Evolutionary conservation across 1,140 invertebrate species (phyloP).

Genomic region (Caenorhabditis latens): DNA sequence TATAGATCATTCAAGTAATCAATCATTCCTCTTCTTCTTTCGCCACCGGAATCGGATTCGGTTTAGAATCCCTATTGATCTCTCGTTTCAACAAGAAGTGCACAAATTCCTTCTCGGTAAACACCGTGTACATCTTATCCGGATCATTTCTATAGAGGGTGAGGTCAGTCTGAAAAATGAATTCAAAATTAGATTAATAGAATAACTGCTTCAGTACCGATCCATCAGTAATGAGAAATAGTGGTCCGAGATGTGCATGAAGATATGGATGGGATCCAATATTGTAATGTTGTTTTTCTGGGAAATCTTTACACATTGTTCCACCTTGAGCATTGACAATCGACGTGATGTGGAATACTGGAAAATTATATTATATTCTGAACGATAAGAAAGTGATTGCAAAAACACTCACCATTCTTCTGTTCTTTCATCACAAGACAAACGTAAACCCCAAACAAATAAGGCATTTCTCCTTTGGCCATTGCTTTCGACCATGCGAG

Average conservation of each 20-base stretch:
- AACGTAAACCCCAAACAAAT: background rate
- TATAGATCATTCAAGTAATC: background rate
- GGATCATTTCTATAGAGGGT: background rate
- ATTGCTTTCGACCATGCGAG: background rate
- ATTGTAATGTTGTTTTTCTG: background rate
- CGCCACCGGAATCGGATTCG: background rate
- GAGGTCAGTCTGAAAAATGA: constrained; percentile 2
- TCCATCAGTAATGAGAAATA: constrained; percentile 16
- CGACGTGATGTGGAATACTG: background rate
- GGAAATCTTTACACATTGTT: background rate
- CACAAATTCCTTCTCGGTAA: background rate
- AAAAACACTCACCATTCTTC: background rate
- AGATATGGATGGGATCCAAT: constrained; percentile 13
- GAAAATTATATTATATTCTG: too few relatives aligned
- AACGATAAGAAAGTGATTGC: too few relatives aligned
- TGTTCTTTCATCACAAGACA: background rate
- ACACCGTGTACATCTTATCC: background rate
- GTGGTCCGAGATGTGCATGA: constrained; percentile 21
- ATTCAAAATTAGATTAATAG: too few relatives aligned
- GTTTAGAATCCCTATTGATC: background rate
- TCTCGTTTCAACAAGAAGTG: constrained; percentile 3
- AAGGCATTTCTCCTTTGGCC: background rate
- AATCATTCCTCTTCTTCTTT: background rate
- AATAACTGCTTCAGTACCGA: background rate
- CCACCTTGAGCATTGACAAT: background rate